Evolutionary conservation across 2,113 vertebrate genomes (phyloP), one percentile per base, ranked within the genome.

Genomic region (Grammomys dolichurus): DNA sequence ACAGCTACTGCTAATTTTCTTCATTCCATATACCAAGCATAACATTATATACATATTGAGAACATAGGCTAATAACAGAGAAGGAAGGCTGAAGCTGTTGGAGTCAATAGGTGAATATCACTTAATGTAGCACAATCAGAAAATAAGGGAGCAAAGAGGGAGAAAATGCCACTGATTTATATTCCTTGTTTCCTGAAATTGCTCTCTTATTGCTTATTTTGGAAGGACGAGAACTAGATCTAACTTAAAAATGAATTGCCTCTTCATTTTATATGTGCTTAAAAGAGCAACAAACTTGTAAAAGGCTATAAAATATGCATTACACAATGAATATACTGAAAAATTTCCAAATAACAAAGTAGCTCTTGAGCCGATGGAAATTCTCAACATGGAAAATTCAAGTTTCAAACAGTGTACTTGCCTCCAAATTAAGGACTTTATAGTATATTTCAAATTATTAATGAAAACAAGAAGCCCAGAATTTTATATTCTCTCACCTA

Each of bases 381-480:
- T 3, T 86, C 2, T 10, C 63, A 88, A 76, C 70, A 85, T 73
- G 16, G 2, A 85, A 86, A 88, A 90, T 11, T 70, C 13, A 89
- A 80, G 26, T 92, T 92, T 77, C 5, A 86, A 82, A 78, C 5
- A 85, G 60, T 67, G 3, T 56, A 72, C 24, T 82, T 67, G 51
- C 43, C 76, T 92, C 33, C 72, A 85, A 93, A 96, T 48, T 48
- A 85, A 89, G 7, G 43, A 3, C 1, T 3, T 96, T 92, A 60
- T 48, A 96, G 1, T 91, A 51, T 86, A 67, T 67, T 22, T 86
- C 51, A 90, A 92, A 93, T 80, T 89, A 70, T 76, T 90, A 93
- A 80, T 40, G 7, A 85, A 90, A 75, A 90, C 26, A 88, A 65
- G 8, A 93, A 78, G 7, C 20, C 58, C 22, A 4, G 5, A 92